Percentiles rank a stretch among this genome's conserved stretches.
Evolutionary conservation across 2,888 invertebrate species (phyloP).

Genomic region (Chydorus sphaericus): DNA sequence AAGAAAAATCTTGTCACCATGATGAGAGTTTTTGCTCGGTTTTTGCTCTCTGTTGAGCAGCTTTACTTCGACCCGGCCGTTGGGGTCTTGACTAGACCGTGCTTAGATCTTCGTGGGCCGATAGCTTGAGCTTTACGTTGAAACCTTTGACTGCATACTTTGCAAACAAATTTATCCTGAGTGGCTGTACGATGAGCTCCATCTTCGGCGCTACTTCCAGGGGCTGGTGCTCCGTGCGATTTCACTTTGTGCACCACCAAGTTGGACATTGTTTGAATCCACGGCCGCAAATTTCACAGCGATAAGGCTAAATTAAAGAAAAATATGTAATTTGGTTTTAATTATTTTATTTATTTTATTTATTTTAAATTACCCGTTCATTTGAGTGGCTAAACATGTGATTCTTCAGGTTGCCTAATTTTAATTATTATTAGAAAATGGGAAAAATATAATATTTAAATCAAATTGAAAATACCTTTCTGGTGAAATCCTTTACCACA

Average conservation of each 20-base stretch:
- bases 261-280: constrained; percentile 71
- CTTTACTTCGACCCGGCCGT: neutral
- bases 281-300: constrained; percentile 54
- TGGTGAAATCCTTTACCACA: constrained; percentile 68
- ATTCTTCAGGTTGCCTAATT: constrained; percentile 52
- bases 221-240: constrained; percentile 27
- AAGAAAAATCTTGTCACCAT: neutral
- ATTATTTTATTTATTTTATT: neutral
- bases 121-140: neutral
- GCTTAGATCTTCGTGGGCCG: too few relatives aligned
- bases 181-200: neutral
- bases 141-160: neutral
- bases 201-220: too few relatives aligned
- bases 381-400: constrained; percentile 65
- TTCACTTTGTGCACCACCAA: constrained; percentile 61
- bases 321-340: neutral
- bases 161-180: neutral
- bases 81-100: neutral
- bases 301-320: constrained; percentile 38
- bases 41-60: neutral
- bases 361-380: constrained; percentile 33
- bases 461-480: constrained; percentile 45
- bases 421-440: neutral
- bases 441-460: too few relatives aligned
- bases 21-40: neutral